phyloP scores from a whole-genome alignment of 1,140 invertebrate species.

The Thaumatotibia leucotreta region DNA sequence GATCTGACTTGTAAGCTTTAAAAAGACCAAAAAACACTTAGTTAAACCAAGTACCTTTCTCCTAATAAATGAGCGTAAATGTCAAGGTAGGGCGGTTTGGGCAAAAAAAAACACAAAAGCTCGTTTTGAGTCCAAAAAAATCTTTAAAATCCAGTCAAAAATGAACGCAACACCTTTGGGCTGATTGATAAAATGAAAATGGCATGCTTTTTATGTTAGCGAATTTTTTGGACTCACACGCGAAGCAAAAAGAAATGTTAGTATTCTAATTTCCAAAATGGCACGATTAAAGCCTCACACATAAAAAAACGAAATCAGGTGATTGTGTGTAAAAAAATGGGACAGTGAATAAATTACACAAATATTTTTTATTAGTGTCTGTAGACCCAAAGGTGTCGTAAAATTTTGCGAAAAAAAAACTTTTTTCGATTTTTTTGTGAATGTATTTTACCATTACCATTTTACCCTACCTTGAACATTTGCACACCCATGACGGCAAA shows the following conservation, averaged over 20 bases:
- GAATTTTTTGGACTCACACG: conserved; percentile 69
- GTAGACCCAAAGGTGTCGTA: conserved; percentile 77
- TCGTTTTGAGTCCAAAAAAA: conserved; percentile 68
- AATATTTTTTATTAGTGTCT: conserved; percentile 47
- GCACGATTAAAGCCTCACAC: conserved; percentile 58
- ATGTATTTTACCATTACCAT: conserved; percentile 16
- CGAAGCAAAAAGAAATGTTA: conserved; percentile 49
- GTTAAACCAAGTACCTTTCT: conserved; percentile 56
- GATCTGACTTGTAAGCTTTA: conserved; percentile 45
- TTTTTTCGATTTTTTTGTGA: conserved; percentile 7
- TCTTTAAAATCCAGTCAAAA: conserved; percentile 33
- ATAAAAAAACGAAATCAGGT: conserved; percentile 74
- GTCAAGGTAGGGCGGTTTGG: conserved; percentile 66
- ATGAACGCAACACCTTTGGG: conserved; percentile 72
- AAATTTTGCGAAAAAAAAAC: conserved; percentile 24
- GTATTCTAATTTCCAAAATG: conserved; percentile 39
- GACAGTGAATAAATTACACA: conserved; percentile 41
- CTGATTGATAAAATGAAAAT: conserved; percentile 38
- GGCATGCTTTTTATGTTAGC: conserved; percentile 35
- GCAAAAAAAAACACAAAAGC: conserved; percentile 67
- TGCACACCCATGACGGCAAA: conserved; percentile 99
- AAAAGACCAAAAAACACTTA: conserved; percentile 34
- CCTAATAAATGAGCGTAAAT: conserved; percentile 59
- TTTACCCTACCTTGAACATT: conserved; percentile 96
- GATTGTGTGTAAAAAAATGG: conserved; percentile 30